These are phyloP conservation scores for Actinostola sp. DNA, from an alignment of 92 coral and sea anemone species.

Conservation along the genomic window DNA sequence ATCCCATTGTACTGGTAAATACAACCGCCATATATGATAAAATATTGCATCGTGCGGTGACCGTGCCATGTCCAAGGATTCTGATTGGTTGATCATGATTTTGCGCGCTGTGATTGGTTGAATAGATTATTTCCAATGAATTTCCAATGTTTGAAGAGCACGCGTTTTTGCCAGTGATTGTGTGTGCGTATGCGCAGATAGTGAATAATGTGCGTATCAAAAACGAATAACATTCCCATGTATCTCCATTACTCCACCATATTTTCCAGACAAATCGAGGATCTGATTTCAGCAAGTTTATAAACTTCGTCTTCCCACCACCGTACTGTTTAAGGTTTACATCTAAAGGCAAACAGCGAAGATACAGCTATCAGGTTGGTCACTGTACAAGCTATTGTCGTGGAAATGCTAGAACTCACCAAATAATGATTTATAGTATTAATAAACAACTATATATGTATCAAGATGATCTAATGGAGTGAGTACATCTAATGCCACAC, in stretches of 20 bases:
- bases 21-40: background rate
- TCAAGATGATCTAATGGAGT: too few species aligned
- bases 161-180: too few species aligned
- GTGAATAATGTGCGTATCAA: background rate
- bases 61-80: background rate
- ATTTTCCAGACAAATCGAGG: constrained; percentile 76
- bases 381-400: too few species aligned
- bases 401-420: too few species aligned
- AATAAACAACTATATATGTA: too few species aligned
- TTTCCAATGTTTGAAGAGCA: too few species aligned
- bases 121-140: too few species aligned
- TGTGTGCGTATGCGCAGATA: background rate
- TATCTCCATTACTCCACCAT: background rate
- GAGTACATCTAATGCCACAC: too few species aligned
- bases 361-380: constrained; percentile 37
- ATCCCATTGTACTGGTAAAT: constrained; percentile 82
- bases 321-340: constrained; percentile 50
- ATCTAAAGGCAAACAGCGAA: constrained; percentile 12
- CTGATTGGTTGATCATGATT: background rate
- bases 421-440: too few species aligned
- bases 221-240: background rate
- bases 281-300: constrained; percentile 63
- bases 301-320: constrained; percentile 74
- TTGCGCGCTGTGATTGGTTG: too few species aligned
- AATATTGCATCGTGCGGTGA: background rate